Evolutionary conservation across 2,797 vertebrate species (phyloP), one percentile per base, ranked within the genome.

Genomic region (Melanotaenia maccullochi): DNA sequence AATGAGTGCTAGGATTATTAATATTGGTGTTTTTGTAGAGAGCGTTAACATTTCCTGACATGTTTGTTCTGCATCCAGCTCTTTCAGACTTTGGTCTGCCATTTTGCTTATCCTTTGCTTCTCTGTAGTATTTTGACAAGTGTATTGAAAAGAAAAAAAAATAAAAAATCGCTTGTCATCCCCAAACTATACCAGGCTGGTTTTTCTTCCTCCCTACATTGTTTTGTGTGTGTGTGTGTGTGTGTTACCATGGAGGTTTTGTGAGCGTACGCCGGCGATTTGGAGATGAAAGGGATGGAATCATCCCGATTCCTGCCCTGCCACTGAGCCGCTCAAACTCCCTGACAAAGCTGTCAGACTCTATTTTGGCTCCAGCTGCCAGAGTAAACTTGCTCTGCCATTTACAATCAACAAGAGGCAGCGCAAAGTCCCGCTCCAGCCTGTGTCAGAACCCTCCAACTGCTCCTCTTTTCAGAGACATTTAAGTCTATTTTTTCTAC

Each of bases 331-430:
- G 90, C 89, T 94, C 92, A 92, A 90, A 92, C 93, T 95, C 93
- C 89, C 94, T 95, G 94, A 95, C 94, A 94, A 92, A 90, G 85
- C 94, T 96, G 93, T 96, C 95, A 95, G 91, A 77, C 93, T 92
- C 91, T 90, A 95, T 95, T 94, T 93, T 90, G 88, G 90, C 89
- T 75, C 88, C 82, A 91, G 86, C 89, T 89, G 87, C 68, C 56
- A 88, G 75, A 84, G 90, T 92, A 90, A 95, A 95, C 94, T 92
- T 92, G 49, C 59, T 68, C 92, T 95, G 94, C 93, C 95, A 83
- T 84, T 91, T 88, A 91, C 92, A 94, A 94, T 96, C 89, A 90
- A 71, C 83, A 70, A 85, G 59, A 81, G 92, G 71, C 78, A 78
- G 56, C 58, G 65, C 81, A 78, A 88, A 78, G 90, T 85, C 73